phyloP scores from a whole-genome alignment of 2,797 vertebrate genomes.

The Neosilurus hyrtlii region DNA sequence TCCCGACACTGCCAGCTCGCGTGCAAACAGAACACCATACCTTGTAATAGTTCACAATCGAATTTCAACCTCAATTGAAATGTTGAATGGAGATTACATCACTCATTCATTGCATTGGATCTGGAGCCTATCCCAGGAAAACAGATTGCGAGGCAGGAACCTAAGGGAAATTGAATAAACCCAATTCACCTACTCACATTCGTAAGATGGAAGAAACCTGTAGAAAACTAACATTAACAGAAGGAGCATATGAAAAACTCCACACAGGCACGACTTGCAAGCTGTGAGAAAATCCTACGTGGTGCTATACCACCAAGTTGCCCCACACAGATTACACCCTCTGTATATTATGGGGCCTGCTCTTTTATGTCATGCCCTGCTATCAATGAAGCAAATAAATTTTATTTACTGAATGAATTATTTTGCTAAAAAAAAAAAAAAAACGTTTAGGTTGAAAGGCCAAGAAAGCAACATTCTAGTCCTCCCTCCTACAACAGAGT shows the following conservation, averaged over 20 bases:
- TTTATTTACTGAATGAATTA: background rate
- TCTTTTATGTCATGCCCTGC: background rate
- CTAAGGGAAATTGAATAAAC: background rate
- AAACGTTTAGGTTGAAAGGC: background rate
- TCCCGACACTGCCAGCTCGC: background rate
- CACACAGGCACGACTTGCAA: background rate
- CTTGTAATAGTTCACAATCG: background rate
- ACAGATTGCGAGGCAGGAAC: background rate
- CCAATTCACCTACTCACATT: background rate
- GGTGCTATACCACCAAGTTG: background rate
- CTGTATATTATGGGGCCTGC: background rate
- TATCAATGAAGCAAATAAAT: no score
- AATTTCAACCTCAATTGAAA: constrained; percentile 5
- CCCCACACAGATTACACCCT: background rate
- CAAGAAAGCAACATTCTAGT: background rate
- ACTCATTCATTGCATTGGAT: background rate
- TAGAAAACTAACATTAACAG: background rate
- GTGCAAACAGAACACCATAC: no score
- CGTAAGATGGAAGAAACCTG: background rate
- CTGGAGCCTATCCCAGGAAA: background rate
- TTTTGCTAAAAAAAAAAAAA: no score
- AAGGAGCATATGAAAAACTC: background rate
- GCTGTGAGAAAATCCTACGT: background rate
- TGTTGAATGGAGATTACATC: background rate
- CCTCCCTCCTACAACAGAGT: background rate